These are phyloP conservation scores for Mus spretus DNA, from an alignment of 2,797 vertebrate genomes.

Conservation along the genomic window DNA sequence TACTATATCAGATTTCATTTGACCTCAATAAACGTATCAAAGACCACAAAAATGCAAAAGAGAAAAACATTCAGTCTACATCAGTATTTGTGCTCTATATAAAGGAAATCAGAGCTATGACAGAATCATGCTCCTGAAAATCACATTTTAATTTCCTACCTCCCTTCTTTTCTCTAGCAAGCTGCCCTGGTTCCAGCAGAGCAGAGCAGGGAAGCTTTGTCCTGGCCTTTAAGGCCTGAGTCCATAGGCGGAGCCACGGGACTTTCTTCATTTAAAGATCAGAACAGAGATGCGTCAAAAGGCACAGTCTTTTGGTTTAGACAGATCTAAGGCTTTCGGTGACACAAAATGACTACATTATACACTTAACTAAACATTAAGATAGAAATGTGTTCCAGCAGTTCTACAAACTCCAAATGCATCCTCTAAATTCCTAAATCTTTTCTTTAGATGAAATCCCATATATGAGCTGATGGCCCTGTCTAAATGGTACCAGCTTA, in stretches of 20 bases:
- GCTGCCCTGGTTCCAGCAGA: constrained; percentile 60
- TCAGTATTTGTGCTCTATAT: constrained; percentile 76
- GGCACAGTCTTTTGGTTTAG: constrained; percentile 58
- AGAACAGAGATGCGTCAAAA: constrained; percentile 78
- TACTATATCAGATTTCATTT: constrained; percentile 88
- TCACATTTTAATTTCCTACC: constrained; percentile 79
- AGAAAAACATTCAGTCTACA: constrained; percentile 80
- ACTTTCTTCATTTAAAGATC: constrained; percentile 83
- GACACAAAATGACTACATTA: constrained; percentile 74
- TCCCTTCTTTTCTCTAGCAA: constrained; percentile 59
- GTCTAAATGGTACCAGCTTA: constrained; percentile 91
- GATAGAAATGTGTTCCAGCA: constrained; percentile 80
- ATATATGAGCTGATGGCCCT: constrained; percentile 88
- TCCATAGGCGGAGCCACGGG: constrained; percentile 59
- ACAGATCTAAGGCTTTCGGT: constrained; percentile 68
- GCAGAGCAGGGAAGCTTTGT: constrained; percentile 74
- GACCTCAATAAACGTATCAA: constrained; percentile 84
- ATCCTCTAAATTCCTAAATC: constrained; percentile 84
- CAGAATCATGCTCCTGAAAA: constrained; percentile 78
- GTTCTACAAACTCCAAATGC: constrained; percentile 73
- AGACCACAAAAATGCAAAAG: constrained; percentile 83
- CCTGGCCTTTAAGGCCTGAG: constrained; percentile 49
- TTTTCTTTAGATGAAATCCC: constrained; percentile 86
- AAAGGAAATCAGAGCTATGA: constrained; percentile 79
- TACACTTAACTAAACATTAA: constrained; percentile 76